A percentile compares a stretch with the other conserved stretches of the same genome.
Evolutionary conservation across 2,888 invertebrate genomes (phyloP).

Genomic region (Mantis religiosa): DNA sequence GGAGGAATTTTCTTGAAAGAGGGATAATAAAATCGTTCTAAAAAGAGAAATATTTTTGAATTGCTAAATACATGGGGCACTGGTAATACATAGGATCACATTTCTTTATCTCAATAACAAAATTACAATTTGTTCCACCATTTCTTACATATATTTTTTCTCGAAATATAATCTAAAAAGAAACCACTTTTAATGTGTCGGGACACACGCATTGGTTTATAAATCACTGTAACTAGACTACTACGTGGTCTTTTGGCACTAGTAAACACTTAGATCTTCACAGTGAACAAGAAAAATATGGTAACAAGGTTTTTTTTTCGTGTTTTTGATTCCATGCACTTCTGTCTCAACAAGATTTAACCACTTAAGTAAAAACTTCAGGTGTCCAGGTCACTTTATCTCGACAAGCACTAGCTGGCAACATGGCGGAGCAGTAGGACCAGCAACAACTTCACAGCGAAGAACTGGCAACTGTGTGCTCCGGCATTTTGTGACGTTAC

Average conservation of each 20-base stretch:
- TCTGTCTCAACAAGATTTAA: not conserved
- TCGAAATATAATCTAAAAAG: not conserved
- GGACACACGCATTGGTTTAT: not conserved
- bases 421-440: not conserved
- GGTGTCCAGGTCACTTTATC: no score
- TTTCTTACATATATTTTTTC: not conserved
- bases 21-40: no score
- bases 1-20: no score
- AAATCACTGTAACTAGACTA: not conserved
- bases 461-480: not conserved
- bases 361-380: no score
- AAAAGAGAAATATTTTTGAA: not conserved
- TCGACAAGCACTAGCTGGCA: constrained; percentile 4
- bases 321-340: not conserved
- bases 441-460: not conserved
- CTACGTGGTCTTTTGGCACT: not conserved
- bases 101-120: not conserved
- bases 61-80: not conserved
- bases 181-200: not conserved
- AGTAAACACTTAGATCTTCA: not conserved
- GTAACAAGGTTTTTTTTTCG: not conserved
- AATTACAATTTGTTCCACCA: not conserved
- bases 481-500: not conserved
- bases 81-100: not conserved
- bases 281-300: not conserved